A percentile compares a stretch with the other conserved stretches of the same genome.
phyloP scores from a whole-genome alignment of 2,888 invertebrate species.

The Hemicrepidius hirtus region DNA sequence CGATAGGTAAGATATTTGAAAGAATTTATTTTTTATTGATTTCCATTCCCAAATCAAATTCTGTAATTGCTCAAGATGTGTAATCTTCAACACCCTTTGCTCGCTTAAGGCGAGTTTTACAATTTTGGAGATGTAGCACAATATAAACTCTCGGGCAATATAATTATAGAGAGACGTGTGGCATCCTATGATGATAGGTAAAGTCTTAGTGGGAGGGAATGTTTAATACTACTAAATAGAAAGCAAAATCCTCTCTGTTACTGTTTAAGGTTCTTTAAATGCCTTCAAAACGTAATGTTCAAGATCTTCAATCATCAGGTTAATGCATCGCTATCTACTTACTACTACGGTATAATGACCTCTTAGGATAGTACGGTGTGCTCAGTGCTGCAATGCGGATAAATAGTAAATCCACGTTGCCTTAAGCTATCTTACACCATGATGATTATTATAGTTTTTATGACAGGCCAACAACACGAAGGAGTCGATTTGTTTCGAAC shows the following conservation, averaged over 20 bases:
- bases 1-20: no score
- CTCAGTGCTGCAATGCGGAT: constrained; percentile 29
- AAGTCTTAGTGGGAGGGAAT: no score
- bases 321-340: constrained; percentile 20
- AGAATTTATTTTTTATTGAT: no score
- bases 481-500: background rate
- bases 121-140: no score
- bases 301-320: constrained; percentile 6
- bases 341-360: constrained; percentile 39
- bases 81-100: no score
- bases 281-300: background rate
- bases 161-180: no score
- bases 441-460: constrained; percentile 23
- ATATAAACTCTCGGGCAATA: no score
- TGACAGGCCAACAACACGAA: constrained; percentile 13
- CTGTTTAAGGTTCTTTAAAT: background rate
- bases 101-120: no score
- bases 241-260: background rate
- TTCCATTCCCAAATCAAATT: no score
- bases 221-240: no score
- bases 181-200: no score
- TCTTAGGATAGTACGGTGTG: constrained; percentile 27
- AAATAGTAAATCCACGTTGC: constrained; percentile 27
- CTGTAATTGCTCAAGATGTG: no score
- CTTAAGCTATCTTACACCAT: constrained; percentile 21